Conservation (phyloP, 1,140 invertebrate genomes). For the Zophobas morio region DNA sequence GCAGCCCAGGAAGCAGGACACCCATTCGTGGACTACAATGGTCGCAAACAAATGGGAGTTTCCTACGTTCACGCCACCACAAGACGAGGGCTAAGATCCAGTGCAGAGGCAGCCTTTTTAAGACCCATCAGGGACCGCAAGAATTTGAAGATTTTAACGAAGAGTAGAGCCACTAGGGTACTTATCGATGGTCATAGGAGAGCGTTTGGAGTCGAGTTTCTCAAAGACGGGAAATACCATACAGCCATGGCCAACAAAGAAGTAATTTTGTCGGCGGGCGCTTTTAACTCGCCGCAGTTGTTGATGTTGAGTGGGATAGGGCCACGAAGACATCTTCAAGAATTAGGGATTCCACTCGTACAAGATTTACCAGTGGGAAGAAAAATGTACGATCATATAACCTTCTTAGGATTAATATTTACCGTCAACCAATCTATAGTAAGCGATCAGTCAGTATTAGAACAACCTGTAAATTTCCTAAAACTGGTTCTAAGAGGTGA, state of each 20-base stretch:
- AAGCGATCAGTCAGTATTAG: neutral
- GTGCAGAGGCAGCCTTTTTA: slow-evolving; percentile 90
- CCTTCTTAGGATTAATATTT: slow-evolving; percentile 65
- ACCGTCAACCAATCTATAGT: slow-evolving; percentile 58
- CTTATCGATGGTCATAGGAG: slow-evolving; percentile 81
- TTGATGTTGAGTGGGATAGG: slow-evolving; percentile 88
- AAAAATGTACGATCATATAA: slow-evolving; percentile 72
- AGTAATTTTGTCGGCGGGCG: slow-evolving; percentile 88
- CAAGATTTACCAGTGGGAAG: slow-evolving; percentile 70
- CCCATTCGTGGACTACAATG: slow-evolving; percentile 85
- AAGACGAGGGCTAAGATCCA: slow-evolving; percentile 86
- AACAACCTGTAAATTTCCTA: slow-evolving; percentile 19
- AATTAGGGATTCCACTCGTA: slow-evolving; percentile 66
- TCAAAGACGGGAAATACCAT: slow-evolving; percentile 69
- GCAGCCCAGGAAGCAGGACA: slow-evolving; percentile 83
- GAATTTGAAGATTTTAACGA: slow-evolving; percentile 90
- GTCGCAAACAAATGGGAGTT: slow-evolving; percentile 89
- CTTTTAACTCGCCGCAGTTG: slow-evolving; percentile 85
- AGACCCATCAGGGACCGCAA: slow-evolving; percentile 82
- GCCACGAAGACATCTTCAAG: slow-evolving; percentile 72
- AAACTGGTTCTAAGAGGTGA: slow-evolving; percentile 56
- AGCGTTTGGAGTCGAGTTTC: slow-evolving; percentile 78
- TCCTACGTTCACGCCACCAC: slow-evolving; percentile 90
- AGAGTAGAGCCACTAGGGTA: slow-evolving; percentile 85
- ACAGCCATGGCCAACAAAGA: slow-evolving; percentile 85